Evolutionary conservation across 2,113 vertebrate species (phyloP), one percentile per base, ranked within the genome.

Genomic region (Prochilodus magdalenae): DNA sequence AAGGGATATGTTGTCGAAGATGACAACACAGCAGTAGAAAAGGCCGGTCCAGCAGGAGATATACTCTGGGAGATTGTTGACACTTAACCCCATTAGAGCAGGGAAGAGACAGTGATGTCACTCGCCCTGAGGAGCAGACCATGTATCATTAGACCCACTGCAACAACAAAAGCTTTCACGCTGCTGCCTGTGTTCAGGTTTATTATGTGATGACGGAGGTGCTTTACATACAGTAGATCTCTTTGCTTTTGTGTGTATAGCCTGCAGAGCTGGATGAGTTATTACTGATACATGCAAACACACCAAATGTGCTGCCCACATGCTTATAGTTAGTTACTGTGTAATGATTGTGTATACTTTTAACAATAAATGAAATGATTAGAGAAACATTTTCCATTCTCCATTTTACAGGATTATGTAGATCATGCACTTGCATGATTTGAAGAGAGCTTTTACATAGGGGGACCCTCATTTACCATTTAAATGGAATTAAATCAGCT

Each of bases 11-110:
- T 30, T 14, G 26, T 65, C 18, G 14, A 65, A 65, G 62, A 65
- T 5, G 14, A 65, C 27, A 30, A 30, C 62, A 65, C 16, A 1
- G 27, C 27, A 18, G 27, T 30, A 30, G 27, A 60, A 60, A 24
- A 26, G 24, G 24, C n/a, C 8, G 1, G 24, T 60, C 57, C 57
- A 24, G 57, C 8, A 15, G 14, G 1, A 60, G 30, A 44, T 69
- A 36, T 67, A 69, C 66, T 69, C 66, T 63, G 13, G 40, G 59
- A 76, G 24, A 40, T 62, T 63, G 59, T 65, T 77, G 75, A 77
- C 75, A 77, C 30, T 44, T 77, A 40, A 77, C 75, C 72, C 72
- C 75, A 65, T 65, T 65, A 75, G 57, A 26, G 30, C 55, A n/a
- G 29, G 27, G 3, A 67, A 33, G 30, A 69, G 36, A 4, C 33